Conservation (phyloP, 2,797 vertebrate genomes). For the Neosalanx taihuensis region DNA sequence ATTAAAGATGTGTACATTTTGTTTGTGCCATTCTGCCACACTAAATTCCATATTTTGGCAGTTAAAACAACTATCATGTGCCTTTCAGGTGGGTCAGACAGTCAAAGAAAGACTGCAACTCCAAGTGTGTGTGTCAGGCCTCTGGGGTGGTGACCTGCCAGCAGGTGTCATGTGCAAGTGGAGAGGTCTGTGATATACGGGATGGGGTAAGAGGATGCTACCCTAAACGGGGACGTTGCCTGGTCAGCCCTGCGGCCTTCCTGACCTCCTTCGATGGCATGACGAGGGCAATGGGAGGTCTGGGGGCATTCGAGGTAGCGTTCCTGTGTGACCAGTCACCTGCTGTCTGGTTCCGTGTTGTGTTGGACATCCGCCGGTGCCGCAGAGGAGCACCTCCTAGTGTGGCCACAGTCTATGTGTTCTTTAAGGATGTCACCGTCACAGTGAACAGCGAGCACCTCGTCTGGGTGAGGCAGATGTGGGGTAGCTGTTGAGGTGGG, state of each 20-base stretch:
- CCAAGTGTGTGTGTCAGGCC: slow-evolving; percentile 67
- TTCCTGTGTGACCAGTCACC: slow-evolving; percentile 53
- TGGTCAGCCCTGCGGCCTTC: slow-evolving; percentile 44
- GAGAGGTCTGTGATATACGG: slow-evolving; percentile 55
- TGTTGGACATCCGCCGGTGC: slow-evolving; percentile 69
- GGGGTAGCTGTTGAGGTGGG: slow-evolving; percentile 61
- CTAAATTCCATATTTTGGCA: too few species aligned
- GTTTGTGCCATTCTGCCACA: neutral
- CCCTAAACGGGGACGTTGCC: slow-evolving; percentile 55
- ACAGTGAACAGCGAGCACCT: slow-evolving; percentile 60
- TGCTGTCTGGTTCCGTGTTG: slow-evolving; percentile 72
- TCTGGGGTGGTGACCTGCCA: slow-evolving; percentile 61
- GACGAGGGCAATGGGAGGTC: slow-evolving; percentile 30
- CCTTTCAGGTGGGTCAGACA: slow-evolving; percentile 65
- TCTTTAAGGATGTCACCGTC: slow-evolving; percentile 59
- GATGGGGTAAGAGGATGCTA: slow-evolving; percentile 65
- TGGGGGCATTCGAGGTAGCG: slow-evolving; percentile 68
- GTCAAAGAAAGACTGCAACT: slow-evolving; percentile 58
- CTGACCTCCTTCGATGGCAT: slow-evolving; percentile 74
- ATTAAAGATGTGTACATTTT: neutral
- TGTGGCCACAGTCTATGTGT: slow-evolving; percentile 58
- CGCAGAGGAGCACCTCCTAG: neutral
- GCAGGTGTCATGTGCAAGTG: slow-evolving; percentile 52
- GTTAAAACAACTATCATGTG: slow-evolving; percentile 1
- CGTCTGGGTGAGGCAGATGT: slow-evolving; percentile 73